These are phyloP conservation scores for Auanema sp. DNA, from an alignment of 2,888 invertebrate genomes.

Conservation along the genomic window DNA sequence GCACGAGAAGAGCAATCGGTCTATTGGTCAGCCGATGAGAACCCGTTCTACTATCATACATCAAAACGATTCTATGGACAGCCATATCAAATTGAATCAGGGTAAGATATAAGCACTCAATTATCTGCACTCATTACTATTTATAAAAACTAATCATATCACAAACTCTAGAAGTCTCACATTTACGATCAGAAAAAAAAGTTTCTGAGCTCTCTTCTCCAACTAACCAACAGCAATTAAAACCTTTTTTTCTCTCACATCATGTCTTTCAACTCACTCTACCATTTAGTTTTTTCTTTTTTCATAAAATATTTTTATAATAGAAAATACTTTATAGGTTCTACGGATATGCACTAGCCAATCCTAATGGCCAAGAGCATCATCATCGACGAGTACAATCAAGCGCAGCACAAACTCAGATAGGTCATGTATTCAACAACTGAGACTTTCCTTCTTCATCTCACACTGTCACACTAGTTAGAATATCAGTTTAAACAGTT, in stretches of 20 bases:
- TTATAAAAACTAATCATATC: too few relatives aligned
- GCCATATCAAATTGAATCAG: conserved; percentile 59
- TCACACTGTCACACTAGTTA: background rate
- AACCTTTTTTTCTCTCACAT: background rate
- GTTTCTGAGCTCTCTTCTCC: background rate
- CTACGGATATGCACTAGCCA: conserved; percentile 50
- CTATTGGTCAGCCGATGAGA: conserved; percentile 63
- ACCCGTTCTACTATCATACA: conserved; percentile 62
- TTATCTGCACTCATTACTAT: background rate
- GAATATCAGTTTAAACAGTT: background rate
- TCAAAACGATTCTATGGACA: conserved; percentile 60
- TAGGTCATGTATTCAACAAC: conserved; percentile 47
- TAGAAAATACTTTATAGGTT: conserved; percentile 40
- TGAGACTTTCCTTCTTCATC: conserved; percentile 11
- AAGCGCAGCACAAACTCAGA: conserved; percentile 48
- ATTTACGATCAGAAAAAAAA: background rate
- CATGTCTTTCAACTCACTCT: background rate
- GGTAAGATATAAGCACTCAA: conserved; percentile 27
- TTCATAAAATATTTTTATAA: conserved; percentile 1
- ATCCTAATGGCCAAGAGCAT: conserved; percentile 26
- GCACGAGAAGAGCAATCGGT: conserved; percentile 62
- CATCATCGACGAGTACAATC: conserved; percentile 43
- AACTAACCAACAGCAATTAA: background rate
- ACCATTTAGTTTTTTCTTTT: conserved; percentile 1
- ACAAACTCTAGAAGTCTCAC: too few relatives aligned